Evolutionary conservation across 1,140 invertebrate species (phyloP).

Genomic region (Drosophila obscura): DNA sequence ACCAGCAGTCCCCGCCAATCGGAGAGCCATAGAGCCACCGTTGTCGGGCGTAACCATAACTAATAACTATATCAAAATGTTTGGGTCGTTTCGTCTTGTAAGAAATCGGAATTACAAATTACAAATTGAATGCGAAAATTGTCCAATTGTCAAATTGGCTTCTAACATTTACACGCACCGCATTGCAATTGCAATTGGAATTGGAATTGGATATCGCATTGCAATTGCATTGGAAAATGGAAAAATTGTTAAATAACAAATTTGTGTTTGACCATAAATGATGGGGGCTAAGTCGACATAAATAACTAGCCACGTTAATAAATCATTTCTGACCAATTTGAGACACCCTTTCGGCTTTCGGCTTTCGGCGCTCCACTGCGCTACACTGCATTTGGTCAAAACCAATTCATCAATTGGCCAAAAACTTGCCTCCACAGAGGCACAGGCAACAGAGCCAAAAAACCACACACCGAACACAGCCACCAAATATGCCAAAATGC

Average conservation of each 20-base stretch:
- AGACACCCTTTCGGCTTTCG: conserved; percentile 70
- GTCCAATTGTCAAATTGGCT: conserved; percentile 38
- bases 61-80: conserved; percentile 74
- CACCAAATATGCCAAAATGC: conserved; percentile 78
- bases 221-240: conserved; percentile 46
- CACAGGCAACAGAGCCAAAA: conserved; percentile 21
- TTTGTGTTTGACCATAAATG: conserved; percentile 60
- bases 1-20: conserved; percentile 4
- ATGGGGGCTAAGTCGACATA: conserved; percentile 65
- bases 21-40: background rate
- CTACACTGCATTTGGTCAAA: conserved; percentile 64
- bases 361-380: conserved; percentile 57
- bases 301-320: conserved; percentile 77
- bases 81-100: conserved; percentile 43
- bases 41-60: conserved; percentile 41
- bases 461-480: conserved; percentile 39
- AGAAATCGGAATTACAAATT: conserved; percentile 53
- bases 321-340: conserved; percentile 75
- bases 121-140: conserved; percentile 50
- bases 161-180: conserved; percentile 64
- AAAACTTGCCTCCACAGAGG: conserved; percentile 52
- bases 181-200: conserved; percentile 41
- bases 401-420: conserved; percentile 77
- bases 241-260: conserved; percentile 79
- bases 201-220: conserved; percentile 44